A percentile compares a stretch with the other conserved stretches of the same genome.
These are phyloP conservation scores for Zygothrica quintamaculata DNA, from an alignment of 2,888 invertebrate species.

Conservation along the genomic window DNA sequence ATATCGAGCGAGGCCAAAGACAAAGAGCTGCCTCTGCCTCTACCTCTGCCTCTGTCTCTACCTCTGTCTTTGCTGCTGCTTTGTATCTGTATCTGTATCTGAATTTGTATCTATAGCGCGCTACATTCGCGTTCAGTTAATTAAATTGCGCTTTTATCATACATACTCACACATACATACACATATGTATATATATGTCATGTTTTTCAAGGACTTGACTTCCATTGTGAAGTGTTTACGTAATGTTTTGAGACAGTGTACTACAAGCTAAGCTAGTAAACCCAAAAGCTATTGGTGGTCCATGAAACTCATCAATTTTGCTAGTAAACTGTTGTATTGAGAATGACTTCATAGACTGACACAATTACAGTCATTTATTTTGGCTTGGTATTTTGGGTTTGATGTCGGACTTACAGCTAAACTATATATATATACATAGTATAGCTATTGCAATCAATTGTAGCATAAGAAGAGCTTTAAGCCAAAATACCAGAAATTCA, in stretches of 20 bases:
- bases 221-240: constrained; percentile 45
- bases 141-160: constrained; percentile 63
- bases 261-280: constrained; percentile 50
- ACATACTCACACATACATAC: constrained; percentile 13
- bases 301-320: constrained; percentile 53
- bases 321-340: constrained; percentile 13
- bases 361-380: constrained; percentile 56
- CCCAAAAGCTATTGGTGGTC: constrained; percentile 45
- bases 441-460: no score
- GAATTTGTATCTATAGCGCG: constrained; percentile 35
- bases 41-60: neutral
- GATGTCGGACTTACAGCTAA: no score
- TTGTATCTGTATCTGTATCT: constrained; percentile 32
- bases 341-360: constrained; percentile 39
- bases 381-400: no score
- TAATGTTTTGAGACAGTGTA: constrained; percentile 34
- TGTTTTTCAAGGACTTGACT: constrained; percentile 50
- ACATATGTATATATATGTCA: constrained; percentile 3
- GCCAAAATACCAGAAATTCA: no score
- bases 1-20: constrained; percentile 38
- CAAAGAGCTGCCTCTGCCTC: constrained; percentile 24
- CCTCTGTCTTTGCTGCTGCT: neutral
- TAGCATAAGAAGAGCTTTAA: no score
- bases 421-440: constrained; percentile 22
- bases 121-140: constrained; percentile 49